Conservation (phyloP, 2,113 vertebrate species). For the Thamnophis sirtalis region DNA sequence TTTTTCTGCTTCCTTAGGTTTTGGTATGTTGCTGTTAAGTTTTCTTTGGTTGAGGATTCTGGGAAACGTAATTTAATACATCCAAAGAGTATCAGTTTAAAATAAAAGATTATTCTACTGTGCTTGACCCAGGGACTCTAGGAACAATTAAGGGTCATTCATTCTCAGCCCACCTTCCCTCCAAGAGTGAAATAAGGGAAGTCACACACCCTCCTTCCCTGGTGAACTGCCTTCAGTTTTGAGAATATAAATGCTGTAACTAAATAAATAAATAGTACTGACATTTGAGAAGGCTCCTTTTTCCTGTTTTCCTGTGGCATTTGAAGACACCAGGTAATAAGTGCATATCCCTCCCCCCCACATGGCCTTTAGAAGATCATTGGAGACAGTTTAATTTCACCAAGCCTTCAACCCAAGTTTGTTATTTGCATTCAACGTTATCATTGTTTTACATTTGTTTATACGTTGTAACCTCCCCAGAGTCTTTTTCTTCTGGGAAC, state of each 20-base stretch:
- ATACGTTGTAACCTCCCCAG: background rate
- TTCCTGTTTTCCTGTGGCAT: background rate
- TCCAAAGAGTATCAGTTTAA: background rate
- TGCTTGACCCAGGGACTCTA: background rate
- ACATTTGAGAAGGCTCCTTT: background rate
- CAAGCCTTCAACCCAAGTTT: background rate
- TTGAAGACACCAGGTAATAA: background rate
- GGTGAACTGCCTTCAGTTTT: background rate
- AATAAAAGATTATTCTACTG: background rate
- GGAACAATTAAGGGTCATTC: background rate
- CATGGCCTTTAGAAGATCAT: background rate
- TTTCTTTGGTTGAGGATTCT: background rate
- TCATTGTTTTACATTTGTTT: background rate
- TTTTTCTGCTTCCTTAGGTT: background rate
- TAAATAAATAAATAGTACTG: background rate
- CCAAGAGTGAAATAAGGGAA: background rate
- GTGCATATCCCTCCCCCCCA: background rate
- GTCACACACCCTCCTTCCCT: background rate
- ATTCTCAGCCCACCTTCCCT: background rate
- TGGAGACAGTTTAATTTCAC: background rate
- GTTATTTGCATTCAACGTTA: background rate
- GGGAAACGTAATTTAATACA: background rate
- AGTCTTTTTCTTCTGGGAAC: background rate
- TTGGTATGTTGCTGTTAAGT: background rate
- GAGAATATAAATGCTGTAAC: background rate